Conservation (phyloP, 2,888 invertebrate species). For the Eugnorisma glareosa region DNA sequence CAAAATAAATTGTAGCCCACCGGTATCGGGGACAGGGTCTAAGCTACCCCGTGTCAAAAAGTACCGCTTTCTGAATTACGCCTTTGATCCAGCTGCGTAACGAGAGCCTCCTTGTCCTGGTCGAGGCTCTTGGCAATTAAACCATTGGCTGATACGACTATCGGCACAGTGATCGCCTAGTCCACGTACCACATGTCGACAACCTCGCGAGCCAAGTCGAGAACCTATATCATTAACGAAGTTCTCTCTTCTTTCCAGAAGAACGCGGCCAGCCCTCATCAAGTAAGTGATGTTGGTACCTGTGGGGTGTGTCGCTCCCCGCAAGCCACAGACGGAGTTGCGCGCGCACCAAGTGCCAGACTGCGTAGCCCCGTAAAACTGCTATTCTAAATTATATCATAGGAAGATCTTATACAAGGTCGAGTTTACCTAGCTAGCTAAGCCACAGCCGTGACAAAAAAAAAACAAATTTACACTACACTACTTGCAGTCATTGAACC, state of each 20-base stretch:
- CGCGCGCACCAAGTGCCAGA: slow-evolving; percentile 36
- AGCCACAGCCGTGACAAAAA: background rate
- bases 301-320: slow-evolving; percentile 44
- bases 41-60: too few species aligned
- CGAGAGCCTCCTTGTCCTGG: too few species aligned
- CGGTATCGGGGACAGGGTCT: too few species aligned
- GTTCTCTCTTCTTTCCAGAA: slow-evolving; percentile 68
- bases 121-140: too few species aligned
- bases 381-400: slow-evolving; percentile 45
- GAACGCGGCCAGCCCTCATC: slow-evolving; percentile 81
- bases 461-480: background rate
- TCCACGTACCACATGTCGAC: background rate
- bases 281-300: slow-evolving; percentile 81
- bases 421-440: background rate
- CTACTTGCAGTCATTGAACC: background rate
- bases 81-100: too few species aligned
- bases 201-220: background rate
- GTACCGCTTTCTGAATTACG: too few species aligned
- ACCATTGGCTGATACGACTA: background rate
- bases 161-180: background rate
- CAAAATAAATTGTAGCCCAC: too few species aligned
- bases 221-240: slow-evolving; percentile 4
- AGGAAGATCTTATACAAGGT: slow-evolving; percentile 19
- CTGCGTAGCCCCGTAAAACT: slow-evolving; percentile 37
- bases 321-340: slow-evolving; percentile 26